Conservation (phyloP, 2,113 vertebrate species). For the Lethenteron reissneri region DNA sequence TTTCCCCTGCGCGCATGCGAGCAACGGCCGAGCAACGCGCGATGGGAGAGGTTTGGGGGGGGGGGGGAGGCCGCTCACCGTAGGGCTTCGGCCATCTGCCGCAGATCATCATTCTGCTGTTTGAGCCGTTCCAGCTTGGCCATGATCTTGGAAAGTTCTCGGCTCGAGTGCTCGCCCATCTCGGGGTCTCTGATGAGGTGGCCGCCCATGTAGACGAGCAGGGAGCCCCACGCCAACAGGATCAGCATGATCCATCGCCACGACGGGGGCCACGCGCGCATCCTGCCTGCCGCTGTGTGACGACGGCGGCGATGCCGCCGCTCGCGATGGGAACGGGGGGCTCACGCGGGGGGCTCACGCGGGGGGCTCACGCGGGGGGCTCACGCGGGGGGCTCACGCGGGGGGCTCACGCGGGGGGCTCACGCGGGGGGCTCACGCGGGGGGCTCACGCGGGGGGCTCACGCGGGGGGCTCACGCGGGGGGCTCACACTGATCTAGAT, state of each 20-base stretch:
- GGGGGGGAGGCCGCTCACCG: slow-evolving; percentile 26
- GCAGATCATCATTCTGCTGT: slow-evolving; percentile 92
- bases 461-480: too few relatives aligned
- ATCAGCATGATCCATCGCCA: slow-evolving; percentile 99
- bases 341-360: too few relatives aligned
- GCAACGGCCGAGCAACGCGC: too few relatives aligned
- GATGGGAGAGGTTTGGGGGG: not conserved
- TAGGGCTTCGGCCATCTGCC: slow-evolving; percentile 87
- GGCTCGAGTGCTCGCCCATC: slow-evolving; percentile 72
- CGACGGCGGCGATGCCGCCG: too few relatives aligned
- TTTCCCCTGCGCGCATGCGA: too few relatives aligned
- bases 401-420: too few relatives aligned
- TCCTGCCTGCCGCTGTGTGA: slow-evolving; percentile 22
- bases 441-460: too few relatives aligned
- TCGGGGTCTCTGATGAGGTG: slow-evolving; percentile 73
- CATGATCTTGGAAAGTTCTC: slow-evolving; percentile 87
- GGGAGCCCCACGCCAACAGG: slow-evolving; percentile 88
- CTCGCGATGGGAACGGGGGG: too few relatives aligned
- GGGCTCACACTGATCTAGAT: too few relatives aligned
- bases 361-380: too few relatives aligned
- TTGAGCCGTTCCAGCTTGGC: slow-evolving; percentile 91
- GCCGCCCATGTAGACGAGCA: slow-evolving; percentile 91
- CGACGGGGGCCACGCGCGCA: slow-evolving; percentile 95
- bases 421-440: too few relatives aligned
- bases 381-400: too few relatives aligned